phyloP scores from a whole-genome alignment of 2,797 vertebrate species.

The Danio aesculapii region DNA sequence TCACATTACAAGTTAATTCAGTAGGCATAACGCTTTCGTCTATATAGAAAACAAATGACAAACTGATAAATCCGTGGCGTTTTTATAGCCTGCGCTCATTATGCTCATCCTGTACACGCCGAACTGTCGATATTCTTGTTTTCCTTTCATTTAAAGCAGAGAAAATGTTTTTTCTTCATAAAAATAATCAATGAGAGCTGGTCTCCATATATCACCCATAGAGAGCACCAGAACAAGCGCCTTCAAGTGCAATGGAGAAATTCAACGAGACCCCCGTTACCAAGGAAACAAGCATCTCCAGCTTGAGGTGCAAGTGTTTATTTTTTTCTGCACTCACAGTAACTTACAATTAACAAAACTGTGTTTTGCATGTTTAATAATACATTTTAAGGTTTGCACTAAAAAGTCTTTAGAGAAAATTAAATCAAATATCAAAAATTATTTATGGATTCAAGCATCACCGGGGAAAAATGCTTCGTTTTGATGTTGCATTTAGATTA shows the following conservation, averaged over 20 bases:
- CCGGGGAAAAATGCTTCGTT: constrained; percentile 2
- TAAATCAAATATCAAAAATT: background rate
- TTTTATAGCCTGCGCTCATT: background rate
- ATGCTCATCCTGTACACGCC: background rate
- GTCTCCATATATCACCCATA: constrained; percentile 54
- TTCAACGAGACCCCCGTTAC: constrained; percentile 67
- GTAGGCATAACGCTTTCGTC: background rate
- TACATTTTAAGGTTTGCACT: background rate
- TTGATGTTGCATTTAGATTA: constrained; percentile 47
- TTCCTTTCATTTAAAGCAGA: constrained; percentile 24
- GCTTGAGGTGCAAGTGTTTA: constrained; percentile 56
- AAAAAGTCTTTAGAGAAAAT: background rate
- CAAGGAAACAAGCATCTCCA: constrained; percentile 71
- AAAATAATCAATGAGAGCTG: constrained; percentile 53
- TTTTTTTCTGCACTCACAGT: constrained; percentile 38
- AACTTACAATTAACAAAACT: constrained; percentile 57
- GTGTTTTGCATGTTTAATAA: constrained; percentile 21
- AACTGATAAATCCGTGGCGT: constrained; percentile 9
- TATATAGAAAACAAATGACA: constrained; percentile 14
- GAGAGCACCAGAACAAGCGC: constrained; percentile 51
- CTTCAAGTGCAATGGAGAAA: constrained; percentile 54
- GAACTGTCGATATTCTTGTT: constrained; percentile 38
- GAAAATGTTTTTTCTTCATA: constrained; percentile 12
- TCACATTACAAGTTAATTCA: background rate
- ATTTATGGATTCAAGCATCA: background rate